Evolutionary conservation across 2,888 invertebrate species (phyloP).

Genomic region (Acleris emargana): DNA sequence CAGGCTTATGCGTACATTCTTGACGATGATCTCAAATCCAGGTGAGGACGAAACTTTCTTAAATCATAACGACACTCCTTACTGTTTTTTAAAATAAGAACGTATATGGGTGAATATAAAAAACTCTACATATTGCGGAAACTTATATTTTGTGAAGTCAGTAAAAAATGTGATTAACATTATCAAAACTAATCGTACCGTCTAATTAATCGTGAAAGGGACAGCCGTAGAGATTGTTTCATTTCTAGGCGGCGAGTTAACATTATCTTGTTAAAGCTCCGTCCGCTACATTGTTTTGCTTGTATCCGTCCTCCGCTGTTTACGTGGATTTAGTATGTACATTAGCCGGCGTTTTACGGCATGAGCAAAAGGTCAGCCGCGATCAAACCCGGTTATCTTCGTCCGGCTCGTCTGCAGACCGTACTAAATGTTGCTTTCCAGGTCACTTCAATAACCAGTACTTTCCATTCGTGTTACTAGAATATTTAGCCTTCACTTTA

Average conservation of each 20-base stretch:
- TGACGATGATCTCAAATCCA: constrained; percentile 78
- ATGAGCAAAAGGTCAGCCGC: constrained; percentile 27
- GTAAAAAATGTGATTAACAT: neutral
- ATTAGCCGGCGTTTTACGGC: constrained; percentile 19
- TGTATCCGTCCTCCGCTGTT: constrained; percentile 33
- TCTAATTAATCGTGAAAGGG: constrained; percentile 28
- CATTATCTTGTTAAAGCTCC: constrained; percentile 32
- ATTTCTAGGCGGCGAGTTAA: constrained; percentile 21
- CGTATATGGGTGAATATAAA: too few relatives aligned
- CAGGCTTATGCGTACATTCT: constrained; percentile 76
- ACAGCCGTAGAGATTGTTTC: constrained; percentile 14
- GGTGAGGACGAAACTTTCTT: constrained; percentile 54
- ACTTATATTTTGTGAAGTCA: neutral
- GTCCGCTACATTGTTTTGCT: constrained; percentile 31
- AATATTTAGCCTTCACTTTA: neutral
- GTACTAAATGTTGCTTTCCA: constrained; percentile 26
- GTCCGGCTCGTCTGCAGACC: constrained; percentile 17
- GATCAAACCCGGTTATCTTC: constrained; percentile 36
- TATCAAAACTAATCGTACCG: neutral
- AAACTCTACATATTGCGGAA: too few relatives aligned
- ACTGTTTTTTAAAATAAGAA: neutral
- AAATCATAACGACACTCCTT: neutral
- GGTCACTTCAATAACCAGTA: constrained; percentile 21
- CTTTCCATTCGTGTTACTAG: neutral
- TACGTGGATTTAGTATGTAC: constrained; percentile 12